Conservation (phyloP, 2,113 vertebrate species). For the Asarcornis scutulata region DNA sequence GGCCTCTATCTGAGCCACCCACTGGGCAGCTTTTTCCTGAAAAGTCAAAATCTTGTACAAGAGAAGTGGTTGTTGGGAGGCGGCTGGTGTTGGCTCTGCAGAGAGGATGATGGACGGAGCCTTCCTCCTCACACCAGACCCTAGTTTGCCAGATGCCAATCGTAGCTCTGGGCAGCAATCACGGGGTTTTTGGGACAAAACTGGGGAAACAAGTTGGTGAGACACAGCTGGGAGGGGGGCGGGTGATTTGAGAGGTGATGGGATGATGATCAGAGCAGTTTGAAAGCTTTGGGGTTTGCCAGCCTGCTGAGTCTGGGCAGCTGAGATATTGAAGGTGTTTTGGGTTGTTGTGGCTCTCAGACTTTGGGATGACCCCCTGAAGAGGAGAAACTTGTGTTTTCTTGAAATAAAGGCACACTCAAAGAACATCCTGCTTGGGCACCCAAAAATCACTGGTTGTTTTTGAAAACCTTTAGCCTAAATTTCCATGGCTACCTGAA, state of each 20-base stretch:
- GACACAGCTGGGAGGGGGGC: background rate
- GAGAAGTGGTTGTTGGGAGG: background rate
- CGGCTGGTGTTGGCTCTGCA: background rate
- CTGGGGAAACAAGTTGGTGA: background rate
- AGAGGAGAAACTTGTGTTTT: background rate
- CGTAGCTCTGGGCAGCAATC: background rate
- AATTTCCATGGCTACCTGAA: background rate
- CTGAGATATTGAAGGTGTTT: background rate
- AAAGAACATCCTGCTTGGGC: background rate
- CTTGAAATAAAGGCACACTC: background rate
- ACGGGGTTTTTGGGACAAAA: background rate
- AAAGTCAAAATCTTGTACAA: background rate
- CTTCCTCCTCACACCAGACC: background rate
- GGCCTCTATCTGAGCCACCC: background rate
- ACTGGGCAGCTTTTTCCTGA: background rate
- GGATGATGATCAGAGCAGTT: background rate
- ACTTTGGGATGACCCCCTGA: background rate
- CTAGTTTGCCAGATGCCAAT: accelerated
- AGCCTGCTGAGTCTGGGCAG: background rate
- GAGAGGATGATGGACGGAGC: background rate
- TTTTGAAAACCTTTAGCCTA: background rate
- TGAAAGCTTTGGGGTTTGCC: background rate
- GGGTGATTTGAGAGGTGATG: background rate
- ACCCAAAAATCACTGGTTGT: background rate
- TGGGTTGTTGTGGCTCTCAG: background rate